phyloP scores from a whole-genome alignment of 37 sponge, comb jelly and placozoan species.

The Theonella swinhoei region DNA sequence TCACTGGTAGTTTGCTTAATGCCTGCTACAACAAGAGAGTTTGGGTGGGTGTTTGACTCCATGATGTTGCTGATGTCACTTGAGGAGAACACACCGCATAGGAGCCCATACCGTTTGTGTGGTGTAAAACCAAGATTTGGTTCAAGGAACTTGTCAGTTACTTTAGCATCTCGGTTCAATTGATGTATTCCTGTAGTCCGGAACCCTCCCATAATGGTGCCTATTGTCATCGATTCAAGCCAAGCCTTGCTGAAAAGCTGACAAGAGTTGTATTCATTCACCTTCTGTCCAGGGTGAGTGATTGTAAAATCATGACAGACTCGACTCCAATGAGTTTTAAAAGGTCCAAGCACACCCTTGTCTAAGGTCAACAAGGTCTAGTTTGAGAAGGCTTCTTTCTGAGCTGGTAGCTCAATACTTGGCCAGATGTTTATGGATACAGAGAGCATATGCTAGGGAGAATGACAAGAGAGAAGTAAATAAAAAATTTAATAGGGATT shows the following conservation, averaged over 20 bases:
- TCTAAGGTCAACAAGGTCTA: too few species aligned
- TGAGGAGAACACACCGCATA: neutral
- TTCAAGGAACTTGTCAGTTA: conserved; percentile 1
- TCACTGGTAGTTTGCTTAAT: neutral
- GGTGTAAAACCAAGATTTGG: conserved; percentile 7
- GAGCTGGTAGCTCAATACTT: too few species aligned
- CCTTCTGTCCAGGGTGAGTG: conserved; percentile 3
- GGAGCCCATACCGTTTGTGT: conserved; percentile 10
- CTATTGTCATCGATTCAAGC: conserved; percentile 2
- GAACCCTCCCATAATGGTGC: conserved; percentile 3
- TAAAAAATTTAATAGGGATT: too few species aligned
- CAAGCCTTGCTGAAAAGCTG: conserved; percentile 10
- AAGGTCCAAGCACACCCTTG: too few species aligned
- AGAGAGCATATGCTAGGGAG: too few species aligned
- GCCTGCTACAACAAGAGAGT: neutral
- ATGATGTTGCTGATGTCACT: neutral
- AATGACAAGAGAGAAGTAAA: too few species aligned
- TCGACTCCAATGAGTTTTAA: neutral
- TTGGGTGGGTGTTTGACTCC: conserved; percentile 1
- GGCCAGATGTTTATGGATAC: too few species aligned
- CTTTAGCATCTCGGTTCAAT: conserved; percentile 3
- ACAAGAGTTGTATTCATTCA: neutral
- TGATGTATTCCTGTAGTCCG: conserved; percentile 6
- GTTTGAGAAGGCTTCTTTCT: too few species aligned
- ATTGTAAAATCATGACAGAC: conserved; percentile 12